Base-by-base conservation (phyloP, 2,888 invertebrate genomes). In the Erebia ligea region DNA sequence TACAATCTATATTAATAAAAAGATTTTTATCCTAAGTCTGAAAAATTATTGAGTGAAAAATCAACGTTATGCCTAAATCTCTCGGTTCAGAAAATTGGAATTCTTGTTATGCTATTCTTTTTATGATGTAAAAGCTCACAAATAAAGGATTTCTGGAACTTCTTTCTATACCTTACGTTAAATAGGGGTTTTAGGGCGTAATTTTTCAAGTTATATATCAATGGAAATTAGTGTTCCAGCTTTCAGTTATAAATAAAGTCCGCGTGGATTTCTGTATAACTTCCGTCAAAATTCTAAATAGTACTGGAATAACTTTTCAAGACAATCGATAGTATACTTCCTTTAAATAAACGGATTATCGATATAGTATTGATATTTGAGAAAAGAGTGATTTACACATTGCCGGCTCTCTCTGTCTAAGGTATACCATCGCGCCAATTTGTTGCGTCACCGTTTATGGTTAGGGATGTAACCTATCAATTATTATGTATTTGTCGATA, bases 381-480 rank as follows among this genome's bases (percentile, higher is more conserved):
- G 58, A n/a, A 17, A n/a, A 15, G 40, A 34, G 34, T 58, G 34
- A 58, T 58, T 34, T 58, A 34, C 56, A 57, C 21, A 40, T 58
- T 58, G 34, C 34, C 58, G 3, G 2, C 58, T 58, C 58, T n/a
- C 58, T n/a, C n/a, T n/a, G n/a, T n/a, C n/a, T n/a, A n/a, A 58
- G 58, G 58, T 58, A n/a, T n/a, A 56, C 11, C 21, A 13, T 1
- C 21, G 21, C 56, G 13, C 11, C 19, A 11, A 34, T 25, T 58
- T 58, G 58, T 58, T 58, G 58, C 58, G 58, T 58, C 58, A 34
- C 25, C 10, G n/a, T 58, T 58, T 58, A 58, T 58, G 2, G 34
- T 40, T 58, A 58, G 58, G 17, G 34, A 58, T 40, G 58, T 34
- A n/a, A 40, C 1, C 6, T 52, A n/a, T n/a, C n/a, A n/a, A n/a